phyloP scores from a whole-genome alignment of 2,113 vertebrate species.

The Cettia cetti region DNA sequence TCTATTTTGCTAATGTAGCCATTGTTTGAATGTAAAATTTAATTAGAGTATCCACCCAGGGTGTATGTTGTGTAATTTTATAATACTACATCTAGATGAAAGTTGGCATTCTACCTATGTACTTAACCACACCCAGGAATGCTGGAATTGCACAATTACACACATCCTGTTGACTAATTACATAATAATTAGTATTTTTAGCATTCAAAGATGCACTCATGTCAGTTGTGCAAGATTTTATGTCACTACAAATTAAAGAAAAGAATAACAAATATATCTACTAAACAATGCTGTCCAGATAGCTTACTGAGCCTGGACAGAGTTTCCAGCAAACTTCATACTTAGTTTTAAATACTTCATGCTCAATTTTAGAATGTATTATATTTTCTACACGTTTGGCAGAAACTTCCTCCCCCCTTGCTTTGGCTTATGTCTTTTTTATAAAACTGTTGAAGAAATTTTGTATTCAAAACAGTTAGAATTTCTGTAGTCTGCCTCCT shows the following conservation, averaged over 20 bases:
- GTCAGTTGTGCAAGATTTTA: constrained; percentile 46
- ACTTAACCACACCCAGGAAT: constrained; percentile 63
- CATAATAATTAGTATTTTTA: constrained; percentile 66
- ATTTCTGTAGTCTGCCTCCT: background rate
- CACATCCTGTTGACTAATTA: constrained; percentile 71
- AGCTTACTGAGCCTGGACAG: background rate
- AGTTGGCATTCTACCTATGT: constrained; percentile 54
- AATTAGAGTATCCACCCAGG: constrained; percentile 56
- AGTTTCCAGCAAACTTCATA: background rate
- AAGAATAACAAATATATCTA: background rate
- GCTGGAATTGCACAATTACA: constrained; percentile 65
- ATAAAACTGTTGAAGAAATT: background rate
- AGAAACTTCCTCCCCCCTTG: background rate
- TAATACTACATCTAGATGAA: constrained; percentile 54
- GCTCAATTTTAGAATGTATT: background rate
- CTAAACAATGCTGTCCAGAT: background rate
- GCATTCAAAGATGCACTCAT: constrained; percentile 58
- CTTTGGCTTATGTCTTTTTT: background rate
- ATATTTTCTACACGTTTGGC: background rate
- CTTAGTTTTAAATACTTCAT: background rate
- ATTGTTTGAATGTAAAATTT: constrained; percentile 62
- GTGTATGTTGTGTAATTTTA: constrained; percentile 59
- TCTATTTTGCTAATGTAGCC: constrained; percentile 55
- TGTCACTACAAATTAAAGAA: constrained; percentile 10
- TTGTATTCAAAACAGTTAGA: background rate